Evolutionary conservation across 1,140 invertebrate genomes (phyloP).

Genomic region (Eciton burchellii): DNA sequence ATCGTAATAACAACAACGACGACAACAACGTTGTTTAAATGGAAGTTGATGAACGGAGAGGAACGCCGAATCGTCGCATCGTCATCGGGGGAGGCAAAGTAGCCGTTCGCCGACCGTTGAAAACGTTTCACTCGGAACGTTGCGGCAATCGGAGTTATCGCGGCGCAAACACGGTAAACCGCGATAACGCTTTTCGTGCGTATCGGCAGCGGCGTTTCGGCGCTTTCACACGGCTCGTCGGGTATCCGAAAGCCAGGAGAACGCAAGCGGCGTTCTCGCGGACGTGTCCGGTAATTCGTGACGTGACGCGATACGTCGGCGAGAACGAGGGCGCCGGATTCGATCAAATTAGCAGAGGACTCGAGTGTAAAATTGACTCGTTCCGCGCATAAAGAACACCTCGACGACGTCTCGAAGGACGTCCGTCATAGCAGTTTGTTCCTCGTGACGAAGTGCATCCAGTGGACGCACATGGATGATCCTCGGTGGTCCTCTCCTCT

Average conservation of each 20-base stretch:
- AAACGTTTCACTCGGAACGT: no score
- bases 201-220: constrained; percentile 24
- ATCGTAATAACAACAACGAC: no score
- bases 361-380: not conserved
- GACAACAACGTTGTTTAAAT: not conserved
- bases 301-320: no score
- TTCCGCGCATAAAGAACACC: not conserved
- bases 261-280: constrained; percentile 26
- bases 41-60: constrained; percentile 24
- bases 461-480: not conserved
- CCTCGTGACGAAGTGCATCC: not conserved
- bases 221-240: constrained; percentile 50
- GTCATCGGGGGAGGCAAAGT: no score
- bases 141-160: constrained; percentile 24
- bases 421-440: constrained; percentile 25
- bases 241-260: constrained; percentile 63
- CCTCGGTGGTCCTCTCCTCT: not conserved
- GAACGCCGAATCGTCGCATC: no score
- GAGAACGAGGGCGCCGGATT: no score
- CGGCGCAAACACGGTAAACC: constrained; percentile 2
- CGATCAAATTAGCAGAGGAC: not conserved
- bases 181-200: constrained; percentile 27
- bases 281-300: not conserved
- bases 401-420: constrained; percentile 32
- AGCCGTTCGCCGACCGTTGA: no score